Percentiles rank a stretch among this genome's conserved stretches.
Conservation (phyloP, 2,797 vertebrate species). For the Halcyon chelicuti region DNA sequence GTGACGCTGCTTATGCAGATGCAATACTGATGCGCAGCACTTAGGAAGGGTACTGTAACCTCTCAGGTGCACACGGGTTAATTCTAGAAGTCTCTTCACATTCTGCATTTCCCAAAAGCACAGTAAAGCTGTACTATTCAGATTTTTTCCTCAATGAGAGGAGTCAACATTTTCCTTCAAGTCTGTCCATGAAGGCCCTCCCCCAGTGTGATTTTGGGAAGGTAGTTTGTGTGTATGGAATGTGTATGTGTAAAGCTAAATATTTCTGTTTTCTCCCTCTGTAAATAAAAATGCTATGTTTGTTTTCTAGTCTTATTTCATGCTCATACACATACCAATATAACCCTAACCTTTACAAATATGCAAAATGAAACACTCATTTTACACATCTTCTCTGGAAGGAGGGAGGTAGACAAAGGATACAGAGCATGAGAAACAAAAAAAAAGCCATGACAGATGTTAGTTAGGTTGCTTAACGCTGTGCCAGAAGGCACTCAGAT, state of each 20-base stretch:
- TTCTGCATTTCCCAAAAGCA: background rate
- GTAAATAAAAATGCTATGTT: background rate
- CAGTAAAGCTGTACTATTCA: background rate
- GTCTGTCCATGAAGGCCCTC: background rate
- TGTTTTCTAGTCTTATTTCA: background rate
- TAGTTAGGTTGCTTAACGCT: constrained; percentile 21
- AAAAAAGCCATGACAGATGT: constrained; percentile 41
- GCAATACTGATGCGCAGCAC: background rate
- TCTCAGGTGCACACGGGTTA: background rate
- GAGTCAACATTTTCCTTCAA: background rate
- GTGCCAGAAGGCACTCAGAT: constrained; percentile 28
- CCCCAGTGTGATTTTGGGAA: background rate
- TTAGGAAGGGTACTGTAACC: background rate
- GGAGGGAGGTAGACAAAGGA: background rate
- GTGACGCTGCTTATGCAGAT: background rate
- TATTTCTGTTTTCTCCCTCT: background rate
- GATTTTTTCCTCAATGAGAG: background rate
- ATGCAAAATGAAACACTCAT: background rate
- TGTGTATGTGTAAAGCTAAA: background rate
- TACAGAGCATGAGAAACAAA: background rate
- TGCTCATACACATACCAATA: background rate
- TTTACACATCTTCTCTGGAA: background rate
- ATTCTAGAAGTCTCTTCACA: background rate
- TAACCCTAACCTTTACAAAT: background rate
- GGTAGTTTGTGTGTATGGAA: background rate